Evolutionary conservation across 1,140 invertebrate species (phyloP), one percentile per base, ranked within the genome.

Genomic region (Plodia interpunctella): DNA sequence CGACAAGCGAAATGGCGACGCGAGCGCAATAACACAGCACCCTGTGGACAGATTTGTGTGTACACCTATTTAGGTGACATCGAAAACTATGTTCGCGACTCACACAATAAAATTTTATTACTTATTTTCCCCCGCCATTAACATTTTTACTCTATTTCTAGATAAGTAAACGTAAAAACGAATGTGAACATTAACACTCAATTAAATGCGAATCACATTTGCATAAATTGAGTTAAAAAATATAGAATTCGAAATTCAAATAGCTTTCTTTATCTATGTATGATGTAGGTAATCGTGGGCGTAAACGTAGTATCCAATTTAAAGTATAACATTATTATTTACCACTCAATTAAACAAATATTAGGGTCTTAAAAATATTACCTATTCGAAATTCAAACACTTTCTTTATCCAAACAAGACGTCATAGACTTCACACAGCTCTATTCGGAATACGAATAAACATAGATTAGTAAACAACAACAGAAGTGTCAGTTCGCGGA

Each of bases 401-500:
- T 44, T 44, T 44, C 38, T 44, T 44, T 44, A 44, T 44, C 38
- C n/a, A 44, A 44, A 44, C 38, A 44, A 44, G 13, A 5, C 38
- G 38, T 44, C 38, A 32, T 9, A 11, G 38, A 44, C 38, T 44
- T 44, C 38, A 44, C 38, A 44, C 38, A 44, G 38, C 38, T 44
- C 38, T 44, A 44, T n/a, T 44, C 38, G 13, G 38, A 44, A 44
- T 44, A 15, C 13, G 75, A 58, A 83, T 80, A 83, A 80, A 87
- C 79, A 82, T 63, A 87, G 81, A 85, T 74, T 83, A 81, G 76
- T 83, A 80, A 84, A 83, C 76, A 80, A 80, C 70, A 84, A 84
- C 78, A 85, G 76, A 83, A 80, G 78, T 83, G 80, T 72, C 79
- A 79, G 77, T 88, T 88, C 85, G 80, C 76, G 60, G 85, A 88